A percentile compares a stretch with the other conserved stretches of the same genome.
These are phyloP conservation scores for Sialia sialis DNA, from an alignment of 2,113 vertebrate species.

Conservation along the genomic window DNA sequence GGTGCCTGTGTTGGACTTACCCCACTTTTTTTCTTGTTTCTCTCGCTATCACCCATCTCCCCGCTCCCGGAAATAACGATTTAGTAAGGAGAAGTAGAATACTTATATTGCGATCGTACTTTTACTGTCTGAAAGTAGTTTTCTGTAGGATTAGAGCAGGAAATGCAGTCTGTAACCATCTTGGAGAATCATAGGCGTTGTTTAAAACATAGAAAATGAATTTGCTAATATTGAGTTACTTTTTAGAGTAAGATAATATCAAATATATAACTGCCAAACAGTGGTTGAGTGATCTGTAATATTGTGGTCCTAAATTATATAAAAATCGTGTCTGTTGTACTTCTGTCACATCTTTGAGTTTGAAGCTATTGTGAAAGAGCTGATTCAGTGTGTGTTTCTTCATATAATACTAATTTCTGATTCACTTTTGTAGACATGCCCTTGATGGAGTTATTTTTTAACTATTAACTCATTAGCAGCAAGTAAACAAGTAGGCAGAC, in stretches of 20 bases:
- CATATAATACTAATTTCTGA: not conserved
- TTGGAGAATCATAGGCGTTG: not conserved
- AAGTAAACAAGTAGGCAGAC: constrained; percentile 57
- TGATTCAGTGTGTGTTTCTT: not conserved
- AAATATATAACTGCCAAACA: not conserved
- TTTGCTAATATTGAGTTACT: not conserved
- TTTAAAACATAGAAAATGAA: not conserved
- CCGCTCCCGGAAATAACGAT: not conserved
- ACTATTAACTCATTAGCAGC: constrained; percentile 36
- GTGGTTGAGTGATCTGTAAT: not conserved
- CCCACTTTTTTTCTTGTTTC: not conserved
- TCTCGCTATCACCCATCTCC: not conserved
- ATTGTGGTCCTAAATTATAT: not conserved
- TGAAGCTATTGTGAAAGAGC: not conserved
- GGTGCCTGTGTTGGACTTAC: not conserved
- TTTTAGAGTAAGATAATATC: not conserved
- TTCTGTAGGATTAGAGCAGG: not conserved
- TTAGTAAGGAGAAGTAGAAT: not conserved
- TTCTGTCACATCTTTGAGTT: not conserved
- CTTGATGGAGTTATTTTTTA: constrained; percentile 59
- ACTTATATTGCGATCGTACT: fast-evolving
- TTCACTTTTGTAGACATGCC: not conserved
- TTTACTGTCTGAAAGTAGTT: not conserved
- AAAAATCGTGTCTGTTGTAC: fast-evolving
- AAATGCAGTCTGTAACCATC: not conserved